A percentile compares a stretch with the other conserved stretches of the same genome.
Conservation (phyloP, 2,888 invertebrate genomes). For the Chydorus sphaericus region DNA sequence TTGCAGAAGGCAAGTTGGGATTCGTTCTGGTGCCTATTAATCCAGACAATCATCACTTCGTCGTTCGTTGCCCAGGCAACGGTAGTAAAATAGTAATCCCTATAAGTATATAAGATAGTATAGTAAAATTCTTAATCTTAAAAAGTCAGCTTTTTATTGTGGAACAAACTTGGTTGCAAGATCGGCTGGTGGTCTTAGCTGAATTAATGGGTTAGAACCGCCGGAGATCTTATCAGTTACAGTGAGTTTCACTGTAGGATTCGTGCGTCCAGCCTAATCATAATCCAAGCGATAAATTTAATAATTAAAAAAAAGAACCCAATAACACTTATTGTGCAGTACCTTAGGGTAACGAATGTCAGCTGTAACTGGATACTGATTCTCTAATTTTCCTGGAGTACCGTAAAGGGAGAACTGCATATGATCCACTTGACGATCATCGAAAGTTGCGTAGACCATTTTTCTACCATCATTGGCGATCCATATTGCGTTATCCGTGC, state of each 20-base stretch:
- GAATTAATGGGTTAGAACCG: too few relatives aligned
- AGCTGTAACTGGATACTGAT: conserved; percentile 60
- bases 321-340: conserved; percentile 21
- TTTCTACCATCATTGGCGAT: conserved; percentile 65
- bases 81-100: conserved; percentile 33
- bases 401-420: conserved; percentile 72
- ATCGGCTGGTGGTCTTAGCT: conserved; percentile 28
- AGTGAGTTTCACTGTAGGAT: conserved; percentile 63
- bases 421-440: conserved; percentile 53
- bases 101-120: conserved; percentile 12
- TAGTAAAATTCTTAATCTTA: neutral
- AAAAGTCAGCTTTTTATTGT: neutral
- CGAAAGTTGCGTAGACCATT: conserved; percentile 65
- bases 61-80: conserved; percentile 61
- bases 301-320: neutral
- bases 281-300: neutral
- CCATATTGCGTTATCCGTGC: conserved; percentile 73
- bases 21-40: conserved; percentile 72
- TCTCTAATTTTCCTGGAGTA: conserved; percentile 49
- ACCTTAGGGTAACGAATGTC: conserved; percentile 72
- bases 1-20: conserved; percentile 48
- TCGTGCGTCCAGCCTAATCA: conserved; percentile 53
- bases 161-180: too few relatives aligned
- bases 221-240: conserved; percentile 42
- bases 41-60: conserved; percentile 64